phyloP scores from a whole-genome alignment of 2,888 invertebrate genomes.

The Ametastegia equiseti region DNA sequence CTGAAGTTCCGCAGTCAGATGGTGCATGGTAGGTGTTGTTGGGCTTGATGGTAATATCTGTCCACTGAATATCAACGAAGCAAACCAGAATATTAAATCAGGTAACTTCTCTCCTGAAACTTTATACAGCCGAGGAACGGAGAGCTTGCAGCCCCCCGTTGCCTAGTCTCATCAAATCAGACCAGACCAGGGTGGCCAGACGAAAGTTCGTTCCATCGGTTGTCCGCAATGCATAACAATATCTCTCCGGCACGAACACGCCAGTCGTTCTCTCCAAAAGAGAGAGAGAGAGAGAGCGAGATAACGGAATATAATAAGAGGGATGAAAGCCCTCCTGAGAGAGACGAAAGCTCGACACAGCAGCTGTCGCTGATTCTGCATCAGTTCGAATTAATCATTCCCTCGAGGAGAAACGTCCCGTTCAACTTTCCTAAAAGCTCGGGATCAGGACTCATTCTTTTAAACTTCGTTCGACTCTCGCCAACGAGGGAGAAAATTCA shows the following conservation, averaged over 20 bases:
- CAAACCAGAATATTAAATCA: constrained; percentile 66
- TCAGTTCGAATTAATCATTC: constrained; percentile 13
- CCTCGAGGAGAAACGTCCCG: neutral
- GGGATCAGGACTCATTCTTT: neutral
- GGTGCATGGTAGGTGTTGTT: constrained; percentile 52
- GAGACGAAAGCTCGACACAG: neutral
- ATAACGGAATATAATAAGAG: constrained; percentile 4
- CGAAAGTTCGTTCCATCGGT: constrained; percentile 33
- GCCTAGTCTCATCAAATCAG: constrained; percentile 13
- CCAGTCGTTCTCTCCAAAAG: neutral
- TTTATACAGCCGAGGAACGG: constrained; percentile 25
- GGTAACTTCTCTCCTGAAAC: constrained; percentile 54
- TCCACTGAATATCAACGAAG: constrained; percentile 67
- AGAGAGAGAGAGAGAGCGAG: constrained; percentile 36
- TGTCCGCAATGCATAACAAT: constrained; percentile 39
- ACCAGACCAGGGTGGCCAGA: neutral
- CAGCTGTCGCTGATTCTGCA: constrained; percentile 28
- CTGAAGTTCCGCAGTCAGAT: too few species aligned
- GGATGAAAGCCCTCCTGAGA: neutral
- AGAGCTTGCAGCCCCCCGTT: too few species aligned
- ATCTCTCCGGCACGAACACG: neutral
- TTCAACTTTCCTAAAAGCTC: neutral
- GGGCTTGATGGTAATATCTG: constrained; percentile 67
- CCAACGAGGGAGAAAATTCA: neutral
- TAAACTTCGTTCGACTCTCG: neutral